phyloP scores from a whole-genome alignment of 2,888 invertebrate genomes.

The Celastrina argiolus region DNA sequence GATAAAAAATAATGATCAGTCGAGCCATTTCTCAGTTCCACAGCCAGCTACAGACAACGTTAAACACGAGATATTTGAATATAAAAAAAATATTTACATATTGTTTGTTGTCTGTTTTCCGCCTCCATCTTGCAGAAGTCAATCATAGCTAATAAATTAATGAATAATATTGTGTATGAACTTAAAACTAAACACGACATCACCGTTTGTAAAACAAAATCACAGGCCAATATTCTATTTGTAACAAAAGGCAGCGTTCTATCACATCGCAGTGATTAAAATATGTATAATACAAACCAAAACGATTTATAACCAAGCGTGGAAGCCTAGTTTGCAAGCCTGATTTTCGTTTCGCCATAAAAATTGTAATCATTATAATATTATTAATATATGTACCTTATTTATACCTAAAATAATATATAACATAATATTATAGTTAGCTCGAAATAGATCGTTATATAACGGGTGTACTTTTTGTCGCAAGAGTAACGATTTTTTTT shows the following conservation, averaged over 20 bases:
- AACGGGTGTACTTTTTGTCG: too few relatives aligned
- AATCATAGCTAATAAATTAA: background rate
- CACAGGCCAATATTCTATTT: background rate
- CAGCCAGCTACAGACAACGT: background rate
- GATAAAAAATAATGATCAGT: too few relatives aligned
- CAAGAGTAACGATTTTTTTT: too few relatives aligned
- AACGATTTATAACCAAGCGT: background rate
- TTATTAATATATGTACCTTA: too few relatives aligned
- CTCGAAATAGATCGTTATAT: too few relatives aligned
- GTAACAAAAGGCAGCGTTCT: background rate
- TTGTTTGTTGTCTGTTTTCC: background rate
- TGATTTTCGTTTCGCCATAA: background rate
- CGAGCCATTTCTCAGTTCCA: too few relatives aligned
- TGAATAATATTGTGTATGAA: background rate
- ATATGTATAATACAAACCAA: slow-evolving; percentile 6
- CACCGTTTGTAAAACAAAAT: background rate
- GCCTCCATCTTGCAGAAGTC: background rate
- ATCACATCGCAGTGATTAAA: background rate
- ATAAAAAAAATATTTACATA: background rate
- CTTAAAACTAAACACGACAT: background rate
- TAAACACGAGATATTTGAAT: background rate
- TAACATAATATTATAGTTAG: too few relatives aligned
- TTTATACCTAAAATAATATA: too few relatives aligned
- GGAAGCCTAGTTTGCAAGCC: background rate
- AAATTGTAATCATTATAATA: background rate